Percentiles rank a stretch among this genome's conserved stretches.
Evolutionary conservation across 2,113 vertebrate species (phyloP).

Genomic region (Rallus limicola): DNA sequence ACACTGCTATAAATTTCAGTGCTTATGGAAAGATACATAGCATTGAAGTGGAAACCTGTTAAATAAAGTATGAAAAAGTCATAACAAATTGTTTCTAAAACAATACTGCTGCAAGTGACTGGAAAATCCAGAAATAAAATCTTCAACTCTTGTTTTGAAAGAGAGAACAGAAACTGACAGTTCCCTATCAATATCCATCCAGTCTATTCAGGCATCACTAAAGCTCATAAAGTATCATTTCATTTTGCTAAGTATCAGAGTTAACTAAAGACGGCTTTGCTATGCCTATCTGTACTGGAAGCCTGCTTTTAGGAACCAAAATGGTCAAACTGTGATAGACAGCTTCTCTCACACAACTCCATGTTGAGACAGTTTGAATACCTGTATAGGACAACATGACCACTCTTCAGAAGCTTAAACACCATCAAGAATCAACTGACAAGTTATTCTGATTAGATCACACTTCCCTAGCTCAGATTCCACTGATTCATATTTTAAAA

Average conservation of each 20-base stretch:
- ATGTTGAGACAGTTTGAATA: not conserved
- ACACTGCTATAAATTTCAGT: not conserved
- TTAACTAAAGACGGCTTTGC: not conserved
- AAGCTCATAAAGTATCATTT: not conserved
- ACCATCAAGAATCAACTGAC: not conserved
- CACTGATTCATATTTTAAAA: not conserved
- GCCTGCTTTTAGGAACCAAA: not conserved
- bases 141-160: not conserved
- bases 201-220: not conserved
- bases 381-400: not conserved
- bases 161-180: not conserved
- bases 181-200: not conserved
- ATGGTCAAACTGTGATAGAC: not conserved
- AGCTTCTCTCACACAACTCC: not conserved
- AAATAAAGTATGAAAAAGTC: not conserved
- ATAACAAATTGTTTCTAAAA: not conserved
- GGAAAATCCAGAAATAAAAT: not conserved
- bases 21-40: constrained; percentile 37
- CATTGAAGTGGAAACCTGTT: constrained; percentile 4
- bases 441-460: not conserved
- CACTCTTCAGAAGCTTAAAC: not conserved
- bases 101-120: not conserved
- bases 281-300: not conserved
- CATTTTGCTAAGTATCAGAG: not conserved
- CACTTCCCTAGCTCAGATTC: not conserved